Conservation (phyloP, 2,797 vertebrate genomes). For the Acrocephalus scirpaceus region DNA sequence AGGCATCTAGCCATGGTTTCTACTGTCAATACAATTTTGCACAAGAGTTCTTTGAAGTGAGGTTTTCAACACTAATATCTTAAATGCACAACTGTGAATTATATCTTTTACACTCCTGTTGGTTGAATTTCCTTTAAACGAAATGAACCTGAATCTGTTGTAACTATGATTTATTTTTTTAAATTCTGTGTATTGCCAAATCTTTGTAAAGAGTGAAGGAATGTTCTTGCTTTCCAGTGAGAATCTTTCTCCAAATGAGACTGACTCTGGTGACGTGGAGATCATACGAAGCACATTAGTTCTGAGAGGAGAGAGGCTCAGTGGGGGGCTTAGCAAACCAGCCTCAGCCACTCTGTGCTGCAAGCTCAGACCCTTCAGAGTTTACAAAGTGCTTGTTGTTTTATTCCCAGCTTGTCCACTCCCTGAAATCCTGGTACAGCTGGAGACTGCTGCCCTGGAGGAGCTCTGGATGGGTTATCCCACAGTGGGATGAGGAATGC, state of each 20-base stretch:
- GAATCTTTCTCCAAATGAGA: constrained; percentile 31
- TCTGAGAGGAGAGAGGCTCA: neutral
- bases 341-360: neutral
- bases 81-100: constrained; percentile 72
- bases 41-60: constrained; percentile 68
- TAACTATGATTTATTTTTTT: constrained; percentile 61
- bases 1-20: constrained; percentile 48
- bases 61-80: constrained; percentile 68
- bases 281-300: neutral
- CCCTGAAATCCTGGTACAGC: neutral
- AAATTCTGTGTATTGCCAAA: constrained; percentile 63
- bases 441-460: neutral
- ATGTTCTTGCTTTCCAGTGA: constrained; percentile 51
- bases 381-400: neutral
- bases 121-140: constrained; percentile 62
- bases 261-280: constrained; percentile 34
- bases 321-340: neutral
- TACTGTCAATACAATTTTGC: constrained; percentile 66
- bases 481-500: neutral
- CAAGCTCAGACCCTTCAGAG: neutral
- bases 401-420: neutral
- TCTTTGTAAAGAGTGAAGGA: constrained; percentile 60
- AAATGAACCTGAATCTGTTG: constrained; percentile 60
- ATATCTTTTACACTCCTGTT: constrained; percentile 68
- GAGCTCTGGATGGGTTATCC: neutral